phyloP scores from a whole-genome alignment of 2,113 vertebrate genomes.

The Boleophthalmus pectinirostris region DNA sequence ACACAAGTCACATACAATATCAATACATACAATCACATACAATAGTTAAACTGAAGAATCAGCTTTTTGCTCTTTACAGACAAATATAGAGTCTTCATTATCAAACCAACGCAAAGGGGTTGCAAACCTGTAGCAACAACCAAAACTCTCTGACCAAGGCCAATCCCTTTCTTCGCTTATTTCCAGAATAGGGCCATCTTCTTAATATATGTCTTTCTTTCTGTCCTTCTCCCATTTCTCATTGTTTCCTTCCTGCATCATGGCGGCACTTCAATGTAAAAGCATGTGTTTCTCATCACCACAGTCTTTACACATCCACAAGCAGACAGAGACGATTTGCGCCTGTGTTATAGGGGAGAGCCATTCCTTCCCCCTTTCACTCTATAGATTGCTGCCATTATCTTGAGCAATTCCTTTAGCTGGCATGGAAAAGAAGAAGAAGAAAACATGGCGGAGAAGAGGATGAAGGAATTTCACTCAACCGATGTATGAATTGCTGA shows the following conservation, averaged over 20 bases:
- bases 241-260: slow-evolving; percentile 51
- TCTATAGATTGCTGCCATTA: slow-evolving; percentile 77
- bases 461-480: slow-evolving; percentile 71
- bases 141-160: slow-evolving; percentile 34
- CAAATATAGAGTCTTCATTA: not conserved
- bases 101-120: not conserved
- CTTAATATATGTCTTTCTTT: slow-evolving; percentile 28
- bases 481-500: slow-evolving; percentile 67
- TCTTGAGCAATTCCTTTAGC: slow-evolving; percentile 68
- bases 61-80: not conserved
- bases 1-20: not conserved
- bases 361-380: slow-evolving; percentile 62
- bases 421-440: slow-evolving; percentile 38
- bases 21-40: not conserved
- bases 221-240: slow-evolving; percentile 39
- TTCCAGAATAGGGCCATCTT: slow-evolving; percentile 15
- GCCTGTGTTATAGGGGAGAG: slow-evolving; percentile 61
- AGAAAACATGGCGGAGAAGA: slow-evolving; percentile 53
- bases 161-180: slow-evolving; percentile 27
- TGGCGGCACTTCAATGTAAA: slow-evolving; percentile 37
- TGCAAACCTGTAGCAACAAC: slow-evolving; percentile 21
- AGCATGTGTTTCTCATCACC: slow-evolving; percentile 48
- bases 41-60: not conserved
- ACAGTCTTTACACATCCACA: slow-evolving; percentile 60
- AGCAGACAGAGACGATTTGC: slow-evolving; percentile 64